A percentile compares a stretch with the other conserved stretches of the same genome.
Evolutionary conservation across 2,888 invertebrate species (phyloP).

Genomic region (Cheilosia pagana): DNA sequence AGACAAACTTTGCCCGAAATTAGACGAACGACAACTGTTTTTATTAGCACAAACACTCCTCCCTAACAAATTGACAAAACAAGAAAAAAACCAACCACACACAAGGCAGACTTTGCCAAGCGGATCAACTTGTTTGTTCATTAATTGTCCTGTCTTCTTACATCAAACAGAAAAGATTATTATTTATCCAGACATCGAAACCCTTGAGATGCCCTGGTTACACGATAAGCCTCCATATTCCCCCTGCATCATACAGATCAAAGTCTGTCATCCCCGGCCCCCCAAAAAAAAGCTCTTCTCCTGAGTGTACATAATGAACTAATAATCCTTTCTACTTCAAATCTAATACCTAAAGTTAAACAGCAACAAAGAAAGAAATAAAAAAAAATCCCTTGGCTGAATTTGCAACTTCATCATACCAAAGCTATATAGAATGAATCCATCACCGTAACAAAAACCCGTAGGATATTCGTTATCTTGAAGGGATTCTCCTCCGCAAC

Average conservation of each 20-base stretch:
- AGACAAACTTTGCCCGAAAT: no score
- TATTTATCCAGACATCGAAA: conserved; percentile 19
- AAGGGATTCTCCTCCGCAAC: conserved; percentile 12
- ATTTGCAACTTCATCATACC: conserved; percentile 48
- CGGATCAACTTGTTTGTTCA: no score
- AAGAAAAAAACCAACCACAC: neutral
- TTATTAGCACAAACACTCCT: neutral
- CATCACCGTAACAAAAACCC: conserved; percentile 23
- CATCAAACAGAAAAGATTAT: conserved; percentile 6
- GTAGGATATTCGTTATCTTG: conserved; percentile 15
- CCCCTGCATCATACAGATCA: conserved; percentile 14
- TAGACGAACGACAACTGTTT: neutral
- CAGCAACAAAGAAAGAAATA: neutral
- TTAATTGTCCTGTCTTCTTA: neutral
- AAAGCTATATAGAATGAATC: conserved; percentile 17
- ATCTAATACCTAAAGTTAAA: conserved; percentile 27
- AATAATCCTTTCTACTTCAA: conserved; percentile 45
- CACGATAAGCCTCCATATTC: neutral
- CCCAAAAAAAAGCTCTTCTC: neutral
- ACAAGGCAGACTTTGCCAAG: neutral
- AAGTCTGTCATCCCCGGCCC: neutral
- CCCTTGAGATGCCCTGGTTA: conserved; percentile 4
- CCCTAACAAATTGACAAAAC: neutral
- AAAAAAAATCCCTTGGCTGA: conserved; percentile 16
- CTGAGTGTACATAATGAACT: conserved; percentile 34